A percentile compares a stretch with the other conserved stretches of the same genome.
These are phyloP conservation scores for Hymenochirus boettgeri DNA, from an alignment of 2,113 vertebrate genomes.

Conservation along the genomic window DNA sequence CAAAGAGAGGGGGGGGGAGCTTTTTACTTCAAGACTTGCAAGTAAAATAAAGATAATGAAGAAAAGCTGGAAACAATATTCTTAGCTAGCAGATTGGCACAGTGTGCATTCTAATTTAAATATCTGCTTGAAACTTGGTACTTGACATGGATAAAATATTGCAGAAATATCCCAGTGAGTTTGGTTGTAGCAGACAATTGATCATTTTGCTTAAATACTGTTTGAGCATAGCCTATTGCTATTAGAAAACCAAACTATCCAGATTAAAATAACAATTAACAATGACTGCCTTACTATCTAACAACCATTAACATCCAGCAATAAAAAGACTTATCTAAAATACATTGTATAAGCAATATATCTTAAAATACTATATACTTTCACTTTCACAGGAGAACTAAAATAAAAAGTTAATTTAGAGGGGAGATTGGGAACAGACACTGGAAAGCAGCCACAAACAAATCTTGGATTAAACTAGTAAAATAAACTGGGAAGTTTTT, in stretches of 20 bases:
- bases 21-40: constrained; percentile 45
- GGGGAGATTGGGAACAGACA: too few species aligned
- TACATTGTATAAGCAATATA: too few species aligned
- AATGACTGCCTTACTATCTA: too few species aligned
- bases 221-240: constrained; percentile 39
- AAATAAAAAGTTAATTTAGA: too few species aligned
- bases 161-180: constrained; percentile 51
- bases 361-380: too few species aligned
- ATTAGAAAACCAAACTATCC: constrained; percentile 33
- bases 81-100: constrained; percentile 65
- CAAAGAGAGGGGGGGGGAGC: constrained; percentile 52
- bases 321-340: too few species aligned
- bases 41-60: constrained; percentile 65
- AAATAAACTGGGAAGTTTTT: too few species aligned
- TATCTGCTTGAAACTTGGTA: constrained; percentile 56
- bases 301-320: too few species aligned
- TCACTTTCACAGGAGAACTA: too few species aligned
- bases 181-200: constrained; percentile 51
- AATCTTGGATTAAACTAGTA: too few species aligned
- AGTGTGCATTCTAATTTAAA: constrained; percentile 62
- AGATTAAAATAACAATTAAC: constrained; percentile 31
- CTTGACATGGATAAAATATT: constrained; percentile 50
- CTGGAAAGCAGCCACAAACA: too few species aligned
- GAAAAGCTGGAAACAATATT: constrained; percentile 51
- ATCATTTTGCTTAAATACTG: constrained; percentile 52